Conservation (phyloP, 2,888 invertebrate genomes). For the Melieria crassipennis region DNA sequence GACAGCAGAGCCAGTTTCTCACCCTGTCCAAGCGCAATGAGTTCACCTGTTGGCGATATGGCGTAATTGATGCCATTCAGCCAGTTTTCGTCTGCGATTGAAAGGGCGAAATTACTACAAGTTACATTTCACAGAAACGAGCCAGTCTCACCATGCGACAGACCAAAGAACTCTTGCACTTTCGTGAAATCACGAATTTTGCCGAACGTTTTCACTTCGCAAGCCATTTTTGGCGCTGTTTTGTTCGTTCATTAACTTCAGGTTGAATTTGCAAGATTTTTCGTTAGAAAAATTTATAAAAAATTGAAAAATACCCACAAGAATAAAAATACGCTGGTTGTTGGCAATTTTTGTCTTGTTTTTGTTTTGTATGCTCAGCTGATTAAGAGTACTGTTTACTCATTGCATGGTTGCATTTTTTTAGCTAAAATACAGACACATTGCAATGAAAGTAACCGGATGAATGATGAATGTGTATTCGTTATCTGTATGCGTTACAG, state of each 20-base stretch:
- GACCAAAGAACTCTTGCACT: constrained; percentile 70
- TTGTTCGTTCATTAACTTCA: constrained; percentile 16
- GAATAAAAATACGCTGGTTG: not conserved
- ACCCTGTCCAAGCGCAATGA: constrained; percentile 74
- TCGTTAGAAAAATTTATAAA: not conserved
- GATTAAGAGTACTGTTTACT: not conserved
- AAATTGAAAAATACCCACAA: not conserved
- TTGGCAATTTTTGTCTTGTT: not conserved
- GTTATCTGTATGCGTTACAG: too few relatives aligned
- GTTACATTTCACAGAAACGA: not conserved
- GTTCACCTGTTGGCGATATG: constrained; percentile 78
- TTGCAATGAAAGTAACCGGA: too few relatives aligned
- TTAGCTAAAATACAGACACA: too few relatives aligned
- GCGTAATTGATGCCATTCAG: constrained; percentile 75
- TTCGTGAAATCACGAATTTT: constrained; percentile 71
- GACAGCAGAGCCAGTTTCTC: constrained; percentile 74
- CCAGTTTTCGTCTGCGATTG: constrained; percentile 70
- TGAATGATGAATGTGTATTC: too few relatives aligned
- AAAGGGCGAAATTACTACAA: not conserved
- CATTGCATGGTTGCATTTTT: too few relatives aligned
- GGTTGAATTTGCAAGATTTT: constrained; percentile 2
- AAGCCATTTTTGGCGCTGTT: constrained; percentile 63
- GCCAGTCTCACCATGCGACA: constrained; percentile 65
- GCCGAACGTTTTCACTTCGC: constrained; percentile 73
- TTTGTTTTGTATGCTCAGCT: constrained; percentile 22